These are phyloP conservation scores for Bufo bufo DNA, from an alignment of 2,113 vertebrate species.

Conservation along the genomic window DNA sequence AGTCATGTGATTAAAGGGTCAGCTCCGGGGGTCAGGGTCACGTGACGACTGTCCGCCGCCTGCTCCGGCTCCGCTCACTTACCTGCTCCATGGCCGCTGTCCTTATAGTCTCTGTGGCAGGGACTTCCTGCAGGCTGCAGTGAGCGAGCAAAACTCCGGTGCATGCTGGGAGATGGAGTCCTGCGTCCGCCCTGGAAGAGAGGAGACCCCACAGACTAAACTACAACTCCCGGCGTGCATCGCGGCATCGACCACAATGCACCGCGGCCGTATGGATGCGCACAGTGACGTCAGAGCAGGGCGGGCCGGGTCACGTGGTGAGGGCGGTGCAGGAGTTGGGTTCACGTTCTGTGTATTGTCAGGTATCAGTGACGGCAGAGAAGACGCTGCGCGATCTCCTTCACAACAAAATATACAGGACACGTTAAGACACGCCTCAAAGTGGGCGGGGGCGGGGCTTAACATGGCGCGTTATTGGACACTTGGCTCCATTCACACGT, in stretches of 20 bases:
- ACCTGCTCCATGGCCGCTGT: neutral
- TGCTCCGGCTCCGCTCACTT: neutral
- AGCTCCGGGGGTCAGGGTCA: neutral
- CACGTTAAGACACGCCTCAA: too few species aligned
- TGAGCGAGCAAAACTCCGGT: neutral
- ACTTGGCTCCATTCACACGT: too few species aligned
- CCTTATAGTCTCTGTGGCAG: neutral
- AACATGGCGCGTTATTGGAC: too few species aligned
- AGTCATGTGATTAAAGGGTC: neutral
- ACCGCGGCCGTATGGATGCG: neutral
- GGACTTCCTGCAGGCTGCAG: neutral
- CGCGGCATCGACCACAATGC: neutral
- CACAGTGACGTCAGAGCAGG: too few species aligned
- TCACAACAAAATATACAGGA: too few species aligned
- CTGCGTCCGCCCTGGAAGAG: rapidly evolving
- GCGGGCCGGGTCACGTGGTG: too few species aligned
- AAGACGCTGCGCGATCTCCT: too few species aligned
- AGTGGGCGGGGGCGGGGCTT: too few species aligned
- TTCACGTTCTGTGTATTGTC: too few species aligned
- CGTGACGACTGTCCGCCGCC: neutral
- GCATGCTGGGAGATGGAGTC: conserved; percentile 11
- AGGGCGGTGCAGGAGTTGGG: too few species aligned
- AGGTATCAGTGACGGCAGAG: too few species aligned
- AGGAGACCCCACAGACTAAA: neutral
- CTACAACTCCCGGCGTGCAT: neutral